phyloP scores from a whole-genome alignment of 2,113 vertebrate species.

The Terrapene triunguis region DNA sequence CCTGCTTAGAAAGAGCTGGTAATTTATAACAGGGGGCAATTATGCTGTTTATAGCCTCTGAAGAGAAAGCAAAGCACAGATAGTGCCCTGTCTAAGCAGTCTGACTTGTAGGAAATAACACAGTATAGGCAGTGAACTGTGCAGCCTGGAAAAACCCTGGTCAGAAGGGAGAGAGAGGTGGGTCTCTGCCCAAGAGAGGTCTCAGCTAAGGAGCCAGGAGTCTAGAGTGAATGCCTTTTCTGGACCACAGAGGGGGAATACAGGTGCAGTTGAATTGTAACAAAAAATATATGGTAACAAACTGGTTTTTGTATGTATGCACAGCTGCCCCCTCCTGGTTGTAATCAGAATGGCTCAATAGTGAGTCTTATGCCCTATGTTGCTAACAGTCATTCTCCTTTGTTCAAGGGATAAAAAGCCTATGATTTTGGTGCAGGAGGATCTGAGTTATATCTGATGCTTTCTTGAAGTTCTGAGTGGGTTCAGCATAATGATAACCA shows the following conservation, averaged over 20 bases:
- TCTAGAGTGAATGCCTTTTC: too few relatives aligned
- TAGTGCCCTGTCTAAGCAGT: too few relatives aligned
- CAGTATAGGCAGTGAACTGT: too few relatives aligned
- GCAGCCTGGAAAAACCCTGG: too few relatives aligned
- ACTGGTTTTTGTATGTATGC: neutral
- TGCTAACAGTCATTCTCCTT: neutral
- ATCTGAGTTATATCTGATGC: neutral
- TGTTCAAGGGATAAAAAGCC: neutral
- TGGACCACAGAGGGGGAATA: too few relatives aligned
- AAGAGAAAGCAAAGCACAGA: too few relatives aligned
- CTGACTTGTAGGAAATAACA: too few relatives aligned
- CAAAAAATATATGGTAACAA: neutral
- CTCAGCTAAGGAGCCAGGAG: too few relatives aligned
- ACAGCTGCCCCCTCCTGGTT: neutral
- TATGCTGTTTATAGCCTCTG: too few relatives aligned
- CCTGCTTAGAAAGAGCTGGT: neutral
- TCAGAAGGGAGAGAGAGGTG: too few relatives aligned
- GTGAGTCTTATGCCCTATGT: neutral
- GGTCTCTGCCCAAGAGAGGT: too few relatives aligned
- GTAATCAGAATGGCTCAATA: neutral
- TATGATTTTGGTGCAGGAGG: neutral
- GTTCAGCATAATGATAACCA: constrained; percentile 21
- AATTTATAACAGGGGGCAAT: neutral
- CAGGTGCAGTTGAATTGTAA: too few relatives aligned
- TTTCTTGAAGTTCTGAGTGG: neutral